phyloP scores from a whole-genome alignment of 2,797 vertebrate genomes.

The Delichon dasypus region DNA sequence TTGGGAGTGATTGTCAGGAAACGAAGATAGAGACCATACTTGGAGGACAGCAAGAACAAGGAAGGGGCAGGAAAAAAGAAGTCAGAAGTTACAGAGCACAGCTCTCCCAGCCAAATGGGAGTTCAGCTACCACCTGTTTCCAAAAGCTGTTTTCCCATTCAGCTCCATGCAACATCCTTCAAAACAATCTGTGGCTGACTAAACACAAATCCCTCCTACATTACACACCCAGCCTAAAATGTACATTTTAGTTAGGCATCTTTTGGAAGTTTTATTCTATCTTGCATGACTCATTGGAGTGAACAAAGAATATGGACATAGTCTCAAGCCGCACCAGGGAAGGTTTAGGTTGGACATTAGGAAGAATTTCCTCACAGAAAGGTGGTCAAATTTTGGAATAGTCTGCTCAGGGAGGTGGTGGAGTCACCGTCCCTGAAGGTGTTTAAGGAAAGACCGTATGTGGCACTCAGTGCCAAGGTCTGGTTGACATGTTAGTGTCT shows the following conservation, averaged over 20 bases:
- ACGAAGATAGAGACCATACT: not conserved
- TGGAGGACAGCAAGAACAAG: not conserved
- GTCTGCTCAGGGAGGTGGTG: not conserved
- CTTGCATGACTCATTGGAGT: not conserved
- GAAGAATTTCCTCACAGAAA: not conserved
- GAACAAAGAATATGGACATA: not conserved
- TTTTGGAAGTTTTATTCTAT: not conserved
- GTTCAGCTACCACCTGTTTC: constrained; percentile 15
- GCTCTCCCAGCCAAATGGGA: not conserved
- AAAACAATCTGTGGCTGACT: not conserved
- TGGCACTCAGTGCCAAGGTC: not conserved
- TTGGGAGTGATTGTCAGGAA: constrained; percentile 23
- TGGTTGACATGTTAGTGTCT: not conserved
- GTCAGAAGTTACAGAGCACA: not conserved
- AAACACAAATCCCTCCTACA: not conserved
- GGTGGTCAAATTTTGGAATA: not conserved
- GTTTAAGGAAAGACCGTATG: not conserved
- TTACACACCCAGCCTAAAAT: not conserved
- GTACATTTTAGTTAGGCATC: not conserved
- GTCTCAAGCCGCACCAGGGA: not conserved
- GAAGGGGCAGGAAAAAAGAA: not conserved
- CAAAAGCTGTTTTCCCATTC: not conserved
- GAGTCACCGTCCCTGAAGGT: not conserved
- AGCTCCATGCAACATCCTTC: not conserved
- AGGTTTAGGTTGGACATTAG: not conserved